These are phyloP conservation scores for Trachythela sp. DNA, from an alignment of 64 coral and sea anemone genomes.

Conservation along the genomic window DNA sequence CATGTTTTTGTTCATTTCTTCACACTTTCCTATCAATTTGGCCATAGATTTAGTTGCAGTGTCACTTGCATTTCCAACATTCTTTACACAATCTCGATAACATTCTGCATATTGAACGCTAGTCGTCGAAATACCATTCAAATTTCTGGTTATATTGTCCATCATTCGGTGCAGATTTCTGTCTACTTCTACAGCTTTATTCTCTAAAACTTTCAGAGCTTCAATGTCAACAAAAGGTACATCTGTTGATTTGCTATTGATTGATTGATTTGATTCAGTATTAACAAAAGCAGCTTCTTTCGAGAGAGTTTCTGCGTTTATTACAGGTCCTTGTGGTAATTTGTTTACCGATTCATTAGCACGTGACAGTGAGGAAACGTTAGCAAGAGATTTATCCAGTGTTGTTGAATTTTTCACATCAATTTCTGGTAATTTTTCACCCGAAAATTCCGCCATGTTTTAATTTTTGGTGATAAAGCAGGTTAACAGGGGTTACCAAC, in stretches of 20 bases:
- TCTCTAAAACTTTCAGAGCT: not conserved
- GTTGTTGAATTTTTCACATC: not conserved
- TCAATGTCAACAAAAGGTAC: not conserved
- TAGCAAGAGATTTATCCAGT: not conserved
- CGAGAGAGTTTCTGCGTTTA: not conserved
- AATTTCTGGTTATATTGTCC: not conserved
- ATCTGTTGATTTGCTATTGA: not conserved
- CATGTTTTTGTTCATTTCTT: conserved; percentile 5
- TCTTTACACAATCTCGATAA: not conserved
- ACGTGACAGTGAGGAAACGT: not conserved
- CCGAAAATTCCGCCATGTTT: no score
- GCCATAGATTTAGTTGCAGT: not conserved
- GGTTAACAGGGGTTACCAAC: no score
- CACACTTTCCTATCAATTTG: not conserved
- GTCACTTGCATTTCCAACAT: not conserved
- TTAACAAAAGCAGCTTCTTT: not conserved
- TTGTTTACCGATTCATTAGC: not conserved
- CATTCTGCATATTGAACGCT: not conserved
- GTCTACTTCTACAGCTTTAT: not conserved
- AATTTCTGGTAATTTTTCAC: no score
- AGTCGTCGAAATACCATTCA: not conserved
- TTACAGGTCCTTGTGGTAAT: not conserved
- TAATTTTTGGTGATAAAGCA: no score
- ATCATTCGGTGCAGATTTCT: not conserved
- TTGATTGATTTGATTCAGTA: no score